Evolutionary conservation across 2,797 vertebrate genomes (phyloP).

Genomic region (Enteromius anoplus): DNA sequence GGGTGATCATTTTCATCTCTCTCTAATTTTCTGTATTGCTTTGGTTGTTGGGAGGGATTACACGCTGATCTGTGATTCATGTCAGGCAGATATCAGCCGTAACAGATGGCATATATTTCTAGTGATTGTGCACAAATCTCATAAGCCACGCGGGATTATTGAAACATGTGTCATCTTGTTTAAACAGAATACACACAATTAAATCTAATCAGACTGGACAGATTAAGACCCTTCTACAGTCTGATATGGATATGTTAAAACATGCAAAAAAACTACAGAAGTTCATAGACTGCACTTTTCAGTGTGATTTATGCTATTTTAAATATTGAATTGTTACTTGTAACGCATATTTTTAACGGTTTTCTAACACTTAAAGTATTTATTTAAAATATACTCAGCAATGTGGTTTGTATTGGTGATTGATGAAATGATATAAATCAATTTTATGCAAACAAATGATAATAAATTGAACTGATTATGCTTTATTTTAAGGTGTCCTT

Average conservation of each 20-base stretch:
- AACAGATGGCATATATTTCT: neutral
- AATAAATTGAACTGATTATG: too few species aligned
- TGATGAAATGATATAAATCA: neutral
- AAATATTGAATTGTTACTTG: neutral
- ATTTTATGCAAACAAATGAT: neutral
- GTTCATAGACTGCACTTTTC: too few species aligned
- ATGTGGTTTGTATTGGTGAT: neutral
- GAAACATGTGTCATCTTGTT: slow-evolving; percentile 18
- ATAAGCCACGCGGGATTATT: neutral
- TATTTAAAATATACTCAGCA: neutral
- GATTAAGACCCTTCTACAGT: neutral
- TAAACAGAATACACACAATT: neutral
- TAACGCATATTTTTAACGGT: neutral
- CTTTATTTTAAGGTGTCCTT: neutral
- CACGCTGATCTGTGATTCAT: slow-evolving; percentile 5
- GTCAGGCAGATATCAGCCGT: neutral
- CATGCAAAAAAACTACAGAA: too few species aligned
- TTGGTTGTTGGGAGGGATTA: neutral
- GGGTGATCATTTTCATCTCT: neutral
- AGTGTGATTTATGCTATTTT: neutral
- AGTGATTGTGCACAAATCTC: slow-evolving; percentile 1
- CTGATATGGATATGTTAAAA: neutral
- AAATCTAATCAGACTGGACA: neutral
- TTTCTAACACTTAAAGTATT: neutral
- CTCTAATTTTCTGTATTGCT: neutral